phyloP scores from a whole-genome alignment of 2,888 invertebrate species.

The Drosophila percnosoma region DNA sequence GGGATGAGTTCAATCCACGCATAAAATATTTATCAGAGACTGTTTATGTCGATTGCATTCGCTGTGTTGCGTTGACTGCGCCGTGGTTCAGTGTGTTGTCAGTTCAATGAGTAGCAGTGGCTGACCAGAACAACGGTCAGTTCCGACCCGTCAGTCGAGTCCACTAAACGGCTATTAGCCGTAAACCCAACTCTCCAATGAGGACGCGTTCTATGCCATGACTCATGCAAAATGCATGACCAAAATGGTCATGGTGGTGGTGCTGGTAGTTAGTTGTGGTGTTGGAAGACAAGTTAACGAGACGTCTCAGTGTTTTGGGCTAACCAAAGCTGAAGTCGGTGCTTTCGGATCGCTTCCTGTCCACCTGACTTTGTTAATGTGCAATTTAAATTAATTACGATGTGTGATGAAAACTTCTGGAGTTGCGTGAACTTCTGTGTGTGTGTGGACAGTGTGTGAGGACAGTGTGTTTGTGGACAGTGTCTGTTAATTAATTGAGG shows the following conservation, averaged over 20 bases:
- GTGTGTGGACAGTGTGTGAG: conserved; percentile 10
- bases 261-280: background rate
- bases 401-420: conserved; percentile 70
- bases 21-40: conserved; percentile 44
- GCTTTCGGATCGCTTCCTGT: conserved; percentile 22
- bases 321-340: conserved; percentile 61
- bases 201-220: conserved; percentile 25
- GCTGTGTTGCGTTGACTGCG: conserved; percentile 41
- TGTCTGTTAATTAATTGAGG: conserved; percentile 66
- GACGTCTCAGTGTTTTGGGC: conserved; percentile 71
- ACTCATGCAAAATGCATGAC: conserved; percentile 76
- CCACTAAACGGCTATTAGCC: conserved; percentile 77
- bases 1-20: conserved; percentile 23
- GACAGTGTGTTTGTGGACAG: conserved; percentile 18
- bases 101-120: conserved; percentile 8
- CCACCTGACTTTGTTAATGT: conserved; percentile 50
- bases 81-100: conserved; percentile 27
- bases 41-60: conserved; percentile 61
- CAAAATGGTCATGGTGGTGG: conserved; percentile 44
- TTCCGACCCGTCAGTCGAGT: conserved; percentile 36
- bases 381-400: conserved; percentile 75
- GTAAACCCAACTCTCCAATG: conserved; percentile 15
- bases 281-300: conserved; percentile 68
- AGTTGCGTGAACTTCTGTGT: conserved; percentile 25
- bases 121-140: conserved; percentile 12